phyloP scores from a whole-genome alignment of 2,888 invertebrate species.

The Drosophila falleni region DNA sequence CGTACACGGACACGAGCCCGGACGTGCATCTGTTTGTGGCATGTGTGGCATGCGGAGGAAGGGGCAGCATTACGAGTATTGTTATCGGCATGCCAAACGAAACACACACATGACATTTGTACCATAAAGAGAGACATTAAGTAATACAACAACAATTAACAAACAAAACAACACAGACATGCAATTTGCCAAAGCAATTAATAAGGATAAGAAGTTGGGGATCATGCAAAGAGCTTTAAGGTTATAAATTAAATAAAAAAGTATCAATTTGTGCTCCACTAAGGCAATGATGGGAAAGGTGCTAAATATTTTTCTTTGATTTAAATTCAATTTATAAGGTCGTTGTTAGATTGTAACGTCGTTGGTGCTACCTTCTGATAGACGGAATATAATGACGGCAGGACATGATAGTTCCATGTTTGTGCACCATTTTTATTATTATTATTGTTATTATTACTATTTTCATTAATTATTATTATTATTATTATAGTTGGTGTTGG shows the following conservation, averaged over 20 bases:
- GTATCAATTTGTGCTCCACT: constrained; percentile 26
- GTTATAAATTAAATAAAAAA: constrained; percentile 8
- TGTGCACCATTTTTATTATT: constrained; percentile 85
- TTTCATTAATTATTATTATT: constrained; percentile 62
- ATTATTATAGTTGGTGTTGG: constrained; percentile 54
- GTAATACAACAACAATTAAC: constrained; percentile 16
- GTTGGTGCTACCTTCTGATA: constrained; percentile 91
- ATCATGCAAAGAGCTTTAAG: constrained; percentile 26
- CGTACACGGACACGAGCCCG: constrained; percentile 63
- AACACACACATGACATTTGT: constrained; percentile 24
- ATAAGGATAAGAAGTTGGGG: background rate
- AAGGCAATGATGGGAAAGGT: constrained; percentile 38
- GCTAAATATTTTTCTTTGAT: constrained; percentile 16
- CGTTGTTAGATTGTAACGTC: constrained; percentile 5
- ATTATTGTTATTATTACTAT: constrained; percentile 46
- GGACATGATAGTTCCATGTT: constrained; percentile 94
- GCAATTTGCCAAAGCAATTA: constrained; percentile 36
- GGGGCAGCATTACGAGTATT: constrained; percentile 4
- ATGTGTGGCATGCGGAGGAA: constrained; percentile 25
- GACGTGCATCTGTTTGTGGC: constrained; percentile 57
- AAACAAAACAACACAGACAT: constrained; percentile 28
- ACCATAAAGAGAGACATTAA: constrained; percentile 28
- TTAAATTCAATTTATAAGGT: constrained; percentile 9
- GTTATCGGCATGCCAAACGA: constrained; percentile 57
- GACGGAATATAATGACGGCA: constrained; percentile 93